Evolutionary conservation across 2,888 invertebrate species (phyloP).

Genomic region (Lydus trimaculatus): DNA sequence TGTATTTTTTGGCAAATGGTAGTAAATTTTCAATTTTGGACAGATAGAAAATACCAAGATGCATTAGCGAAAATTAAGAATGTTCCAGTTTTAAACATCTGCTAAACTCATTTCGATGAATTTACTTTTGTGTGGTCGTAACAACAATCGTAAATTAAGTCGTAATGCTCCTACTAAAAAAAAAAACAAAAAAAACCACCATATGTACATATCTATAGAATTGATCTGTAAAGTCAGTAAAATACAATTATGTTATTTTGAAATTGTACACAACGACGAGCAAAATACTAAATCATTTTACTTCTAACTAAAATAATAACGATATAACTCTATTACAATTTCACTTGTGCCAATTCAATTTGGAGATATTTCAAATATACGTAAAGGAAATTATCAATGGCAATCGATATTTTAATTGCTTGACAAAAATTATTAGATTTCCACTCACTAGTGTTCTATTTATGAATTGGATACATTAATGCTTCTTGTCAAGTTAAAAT

Average conservation of each 20-base stretch:
- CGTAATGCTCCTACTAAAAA: constrained; percentile 3
- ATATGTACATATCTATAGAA: constrained; percentile 6
- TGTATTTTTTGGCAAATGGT: neutral
- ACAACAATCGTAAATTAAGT: constrained; percentile 15
- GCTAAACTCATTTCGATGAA: constrained; percentile 11
- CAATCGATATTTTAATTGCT: neutral
- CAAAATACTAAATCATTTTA: constrained; percentile 4
- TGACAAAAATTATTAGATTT: neutral
- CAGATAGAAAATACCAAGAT: neutral
- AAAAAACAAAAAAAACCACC: no score
- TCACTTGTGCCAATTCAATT: constrained; percentile 8
- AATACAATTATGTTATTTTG: neutral
- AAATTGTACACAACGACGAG: neutral
- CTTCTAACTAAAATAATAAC: neutral
- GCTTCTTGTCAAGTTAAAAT: neutral
- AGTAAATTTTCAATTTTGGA: neutral
- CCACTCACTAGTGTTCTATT: neutral
- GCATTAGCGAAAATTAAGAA: constrained; percentile 13
- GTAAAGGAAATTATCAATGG: neutral
- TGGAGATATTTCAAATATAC: constrained; percentile 3
- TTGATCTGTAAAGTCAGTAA: constrained; percentile 6
- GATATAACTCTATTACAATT: neutral
- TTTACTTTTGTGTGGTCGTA: constrained; percentile 15
- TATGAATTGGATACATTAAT: neutral
- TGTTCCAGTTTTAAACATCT: constrained; percentile 12